Conservation (phyloP, 2,797 vertebrate species). For the Eupleurogrammus muticus region DNA sequence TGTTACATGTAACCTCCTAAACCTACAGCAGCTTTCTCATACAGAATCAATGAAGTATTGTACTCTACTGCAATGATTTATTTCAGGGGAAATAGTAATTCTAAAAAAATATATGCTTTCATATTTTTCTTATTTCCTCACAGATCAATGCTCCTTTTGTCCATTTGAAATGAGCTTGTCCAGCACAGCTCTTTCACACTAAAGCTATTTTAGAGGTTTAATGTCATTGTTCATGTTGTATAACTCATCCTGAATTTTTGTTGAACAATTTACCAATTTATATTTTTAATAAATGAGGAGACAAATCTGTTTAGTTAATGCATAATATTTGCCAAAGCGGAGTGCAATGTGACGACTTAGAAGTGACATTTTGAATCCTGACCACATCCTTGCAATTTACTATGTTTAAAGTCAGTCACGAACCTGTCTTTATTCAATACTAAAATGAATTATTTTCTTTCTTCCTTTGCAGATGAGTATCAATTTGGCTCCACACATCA, state of each 20-base stretch:
- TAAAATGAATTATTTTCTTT: slow-evolving; percentile 31
- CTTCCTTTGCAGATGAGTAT: slow-evolving; percentile 63
- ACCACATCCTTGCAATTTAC: neutral
- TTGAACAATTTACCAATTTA: neutral
- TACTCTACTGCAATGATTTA: neutral
- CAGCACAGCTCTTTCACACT: slow-evolving; percentile 14
- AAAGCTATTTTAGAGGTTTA: slow-evolving; percentile 2
- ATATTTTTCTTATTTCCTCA: slow-evolving; percentile 19
- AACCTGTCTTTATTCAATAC: neutral
- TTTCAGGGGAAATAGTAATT: slow-evolving; percentile 36
- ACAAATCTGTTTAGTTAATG: neutral
- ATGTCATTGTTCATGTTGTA: slow-evolving; percentile 16
- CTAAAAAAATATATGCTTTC: slow-evolving; percentile 22
- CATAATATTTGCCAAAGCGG: neutral
- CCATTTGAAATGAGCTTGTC: neutral
- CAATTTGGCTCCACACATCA: slow-evolving; percentile 47
- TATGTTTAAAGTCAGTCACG: slow-evolving; percentile 7
- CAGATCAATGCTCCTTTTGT: slow-evolving; percentile 44
- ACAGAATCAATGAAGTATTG: slow-evolving; percentile 1
- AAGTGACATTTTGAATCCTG: neutral
- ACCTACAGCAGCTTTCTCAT: neutral
- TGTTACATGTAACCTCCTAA: slow-evolving; percentile 7
- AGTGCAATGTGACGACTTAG: neutral
- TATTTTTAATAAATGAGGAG: neutral
- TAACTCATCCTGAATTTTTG: slow-evolving; percentile 7